These are phyloP conservation scores for Cebus imitator DNA, from an alignment of 2,113 vertebrate genomes.

Conservation along the genomic window DNA sequence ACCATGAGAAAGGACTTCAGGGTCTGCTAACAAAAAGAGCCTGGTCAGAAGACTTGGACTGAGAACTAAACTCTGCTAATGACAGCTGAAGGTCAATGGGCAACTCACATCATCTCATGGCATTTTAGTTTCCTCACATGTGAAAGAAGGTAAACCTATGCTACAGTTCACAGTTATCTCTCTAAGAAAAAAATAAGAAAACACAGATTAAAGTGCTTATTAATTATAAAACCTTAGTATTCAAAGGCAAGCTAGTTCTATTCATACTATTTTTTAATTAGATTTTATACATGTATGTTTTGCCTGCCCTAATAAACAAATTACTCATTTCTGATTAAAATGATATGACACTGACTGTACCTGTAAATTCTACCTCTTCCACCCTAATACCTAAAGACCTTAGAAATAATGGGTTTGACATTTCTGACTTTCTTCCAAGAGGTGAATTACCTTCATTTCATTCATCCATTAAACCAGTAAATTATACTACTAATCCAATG, in stretches of 20 bases:
- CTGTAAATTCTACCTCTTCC: not conserved
- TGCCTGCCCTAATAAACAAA: constrained; percentile 37
- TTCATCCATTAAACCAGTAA: constrained; percentile 27
- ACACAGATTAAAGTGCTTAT: not conserved
- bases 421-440: constrained; percentile 61
- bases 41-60: not conserved
- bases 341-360: constrained; percentile 25
- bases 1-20: not conserved
- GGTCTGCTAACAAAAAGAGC: not conserved
- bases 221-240: not conserved
- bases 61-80: not conserved
- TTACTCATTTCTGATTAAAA: constrained; percentile 64
- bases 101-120: not conserved
- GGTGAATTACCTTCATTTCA: constrained; percentile 54
- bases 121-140: not conserved
- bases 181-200: not conserved
- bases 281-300: not conserved
- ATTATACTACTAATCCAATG: constrained; percentile 48
- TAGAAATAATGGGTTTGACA: constrained; percentile 61
- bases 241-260: not conserved
- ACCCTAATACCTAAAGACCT: constrained; percentile 20
- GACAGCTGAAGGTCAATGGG: not conserved
- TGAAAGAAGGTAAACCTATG: not conserved
- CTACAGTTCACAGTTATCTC: not conserved
- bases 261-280: not conserved